A percentile compares a stretch with the other conserved stretches of the same genome.
Evolutionary conservation across 2,888 invertebrate genomes (phyloP).

Genomic region (Heliconius ismenius): DNA sequence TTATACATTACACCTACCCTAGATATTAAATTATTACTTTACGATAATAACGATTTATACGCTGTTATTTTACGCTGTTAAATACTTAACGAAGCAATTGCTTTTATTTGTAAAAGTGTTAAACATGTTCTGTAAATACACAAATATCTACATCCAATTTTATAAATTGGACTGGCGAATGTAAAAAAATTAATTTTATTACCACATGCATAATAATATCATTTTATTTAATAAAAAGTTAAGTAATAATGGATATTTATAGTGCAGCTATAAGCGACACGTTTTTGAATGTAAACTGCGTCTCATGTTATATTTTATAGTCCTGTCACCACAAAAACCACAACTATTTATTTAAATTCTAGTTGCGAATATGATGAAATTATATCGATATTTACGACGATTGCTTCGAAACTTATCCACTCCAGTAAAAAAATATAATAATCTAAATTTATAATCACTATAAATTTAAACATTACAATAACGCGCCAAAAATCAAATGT

Average conservation of each 20-base stretch:
- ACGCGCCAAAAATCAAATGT: background rate
- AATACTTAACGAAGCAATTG: background rate
- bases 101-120: conserved; percentile 3
- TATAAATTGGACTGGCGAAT: background rate
- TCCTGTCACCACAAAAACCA: background rate
- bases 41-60: background rate
- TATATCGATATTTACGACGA: background rate
- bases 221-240: conserved; percentile 18
- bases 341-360: background rate
- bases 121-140: background rate
- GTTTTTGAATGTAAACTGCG: background rate
- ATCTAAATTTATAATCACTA: background rate
- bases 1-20: background rate
- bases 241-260: conserved; percentile 9
- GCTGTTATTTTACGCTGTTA: background rate
- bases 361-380: background rate
- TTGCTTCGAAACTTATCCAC: background rate
- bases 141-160: background rate
- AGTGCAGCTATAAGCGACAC: background rate
- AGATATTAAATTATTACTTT: background rate
- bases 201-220: conserved; percentile 1
- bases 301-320: background rate
- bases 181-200: background rate
- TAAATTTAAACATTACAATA: background rate
- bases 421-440: background rate